Base-by-base conservation (phyloP, 2,888 invertebrate species). In the Thereva nobilitata region DNA sequence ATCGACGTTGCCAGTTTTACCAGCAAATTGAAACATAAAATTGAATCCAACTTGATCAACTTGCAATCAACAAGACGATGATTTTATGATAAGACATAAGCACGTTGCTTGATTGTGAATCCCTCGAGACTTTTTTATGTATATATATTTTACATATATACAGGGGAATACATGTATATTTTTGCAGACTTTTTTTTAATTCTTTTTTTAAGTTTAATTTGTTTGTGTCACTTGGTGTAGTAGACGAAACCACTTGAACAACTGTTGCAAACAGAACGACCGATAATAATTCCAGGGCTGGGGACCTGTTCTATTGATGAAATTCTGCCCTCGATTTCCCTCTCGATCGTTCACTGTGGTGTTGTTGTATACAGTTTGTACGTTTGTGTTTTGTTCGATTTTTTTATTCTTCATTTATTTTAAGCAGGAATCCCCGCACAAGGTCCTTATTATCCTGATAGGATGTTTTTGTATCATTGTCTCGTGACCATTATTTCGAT, bases 241-340 rank as follows among this genome's bases (percentile, higher is more conserved):
- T 38, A 37, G 54, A 23, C 23, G 45, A 38, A 54, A 10, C 63
- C 68, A 56, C 68, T 68, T 66, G 57, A 68, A 68, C 68, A 68
- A 68, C 68, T 68, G 68, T 68, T 68, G 68, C 68, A 63, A 68
- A 37, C 23, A 35, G 45, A 45, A 54, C 34, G n/a, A 10, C 50
- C 40, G 50, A 49, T 50, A 61, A 61, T 50, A 50, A 50, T 50
- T 12, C 7, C 12, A 50, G 50, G 61, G 38, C 47, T 45, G 23
- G 23, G 23, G 23, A 23, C 23, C 23, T 50, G 61, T 23, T 38
- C 40, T 9, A 40, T 50, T 61, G 50, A 61, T 61, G 50, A 50
- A 59, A 47, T 59, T 59, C 47, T 47, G 38, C 47, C 57, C 10
- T 38, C 5, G 41, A 47, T 47, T n/a, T 10, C 8, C 37, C 12